Evolutionary conservation across 1,140 invertebrate genomes (phyloP).

Genomic region (Drosophila ananassae): DNA sequence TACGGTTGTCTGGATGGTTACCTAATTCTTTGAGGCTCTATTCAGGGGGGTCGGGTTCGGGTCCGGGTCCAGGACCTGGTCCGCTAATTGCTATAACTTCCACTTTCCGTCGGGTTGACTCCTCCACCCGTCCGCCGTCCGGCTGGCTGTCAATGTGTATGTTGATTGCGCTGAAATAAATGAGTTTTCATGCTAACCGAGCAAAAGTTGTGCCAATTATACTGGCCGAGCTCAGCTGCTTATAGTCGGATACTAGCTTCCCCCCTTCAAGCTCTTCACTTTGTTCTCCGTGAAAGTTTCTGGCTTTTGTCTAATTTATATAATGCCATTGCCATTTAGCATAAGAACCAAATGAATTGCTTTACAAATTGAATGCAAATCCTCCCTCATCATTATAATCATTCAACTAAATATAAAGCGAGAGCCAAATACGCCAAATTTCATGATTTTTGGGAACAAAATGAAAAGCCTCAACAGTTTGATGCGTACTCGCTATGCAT

Average conservation of each 20-base stretch:
- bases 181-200: constrained; percentile 56
- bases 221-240: constrained; percentile 15
- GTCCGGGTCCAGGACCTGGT: background rate
- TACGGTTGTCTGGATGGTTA: constrained; percentile 26
- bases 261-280: background rate
- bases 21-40: constrained; percentile 31
- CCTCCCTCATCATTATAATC: constrained; percentile 44
- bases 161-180: constrained; percentile 56
- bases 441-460: background rate
- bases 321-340: constrained; percentile 55
- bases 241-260: constrained; percentile 6
- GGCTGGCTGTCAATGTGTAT: background rate
- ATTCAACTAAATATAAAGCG: constrained; percentile 25
- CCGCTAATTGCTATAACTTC: constrained; percentile 60
- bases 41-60: constrained; percentile 9
- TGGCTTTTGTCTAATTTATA: constrained; percentile 48
- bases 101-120: constrained; percentile 26
- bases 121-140: constrained; percentile 1
- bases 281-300: constrained; percentile 21
- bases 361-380: constrained; percentile 52
- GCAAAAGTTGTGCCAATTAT: constrained; percentile 54
- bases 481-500: constrained; percentile 6
- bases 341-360: constrained; percentile 52
- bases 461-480: constrained; percentile 12
- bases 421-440: constrained; percentile 11